These are phyloP conservation scores for Orestias chungarensis DNA, from an alignment of 2,797 vertebrate genomes.

Conservation along the genomic window DNA sequence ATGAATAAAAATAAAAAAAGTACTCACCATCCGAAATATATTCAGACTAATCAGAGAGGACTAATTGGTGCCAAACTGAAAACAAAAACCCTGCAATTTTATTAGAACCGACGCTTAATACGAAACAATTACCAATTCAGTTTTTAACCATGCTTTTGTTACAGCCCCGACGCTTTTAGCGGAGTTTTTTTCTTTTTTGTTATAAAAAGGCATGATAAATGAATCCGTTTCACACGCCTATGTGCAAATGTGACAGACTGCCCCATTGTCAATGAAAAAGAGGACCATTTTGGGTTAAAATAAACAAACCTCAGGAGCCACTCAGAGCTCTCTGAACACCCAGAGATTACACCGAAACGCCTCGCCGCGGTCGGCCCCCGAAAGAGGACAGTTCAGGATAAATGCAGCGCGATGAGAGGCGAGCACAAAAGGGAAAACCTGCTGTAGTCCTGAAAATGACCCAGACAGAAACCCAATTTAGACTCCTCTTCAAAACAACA, in stretches of 20 bases:
- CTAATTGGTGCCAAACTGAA: constrained; percentile 9
- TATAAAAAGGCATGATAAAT: neutral
- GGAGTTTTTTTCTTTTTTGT: neutral
- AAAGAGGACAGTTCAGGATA: constrained; percentile 5
- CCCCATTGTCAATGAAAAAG: neutral
- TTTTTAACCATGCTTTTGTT: neutral
- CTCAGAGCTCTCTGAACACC: neutral
- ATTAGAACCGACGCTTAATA: constrained; percentile 16
- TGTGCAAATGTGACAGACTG: neutral
- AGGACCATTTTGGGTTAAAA: neutral
- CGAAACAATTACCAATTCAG: neutral
- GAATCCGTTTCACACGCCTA: neutral
- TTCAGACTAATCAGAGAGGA: constrained; percentile 9
- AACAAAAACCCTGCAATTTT: constrained; percentile 18
- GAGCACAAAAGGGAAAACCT: constrained; percentile 6
- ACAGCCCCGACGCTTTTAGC: neutral
- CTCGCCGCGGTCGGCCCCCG: constrained; percentile 1
- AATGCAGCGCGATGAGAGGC: constrained; percentile 11
- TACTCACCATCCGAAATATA: constrained; percentile 5
- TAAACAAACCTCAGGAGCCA: neutral
- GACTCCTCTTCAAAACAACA: constrained; percentile 17
- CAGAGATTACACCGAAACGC: neutral
- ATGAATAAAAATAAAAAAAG: constrained; percentile 21
- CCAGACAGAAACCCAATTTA: constrained; percentile 12
- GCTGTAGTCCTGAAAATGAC: neutral